Percentiles rank a stretch among this genome's conserved stretches.
phyloP scores from a whole-genome alignment of 2,113 vertebrate genomes.

The Hippolais icterina region DNA sequence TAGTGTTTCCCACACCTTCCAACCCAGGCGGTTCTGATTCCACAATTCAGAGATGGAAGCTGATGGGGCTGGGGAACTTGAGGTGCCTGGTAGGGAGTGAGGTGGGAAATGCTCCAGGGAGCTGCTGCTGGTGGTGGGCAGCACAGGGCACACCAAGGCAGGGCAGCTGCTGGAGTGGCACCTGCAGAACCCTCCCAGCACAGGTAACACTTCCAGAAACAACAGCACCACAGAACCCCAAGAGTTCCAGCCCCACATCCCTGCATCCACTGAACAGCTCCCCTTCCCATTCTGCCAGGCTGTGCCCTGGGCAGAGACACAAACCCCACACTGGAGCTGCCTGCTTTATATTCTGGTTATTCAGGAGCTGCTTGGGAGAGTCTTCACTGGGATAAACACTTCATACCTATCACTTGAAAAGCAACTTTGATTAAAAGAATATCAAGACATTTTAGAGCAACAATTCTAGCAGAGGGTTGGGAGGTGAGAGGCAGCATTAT shows the following conservation, averaged over 20 bases:
- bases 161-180: not conserved
- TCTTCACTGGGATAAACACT: not conserved
- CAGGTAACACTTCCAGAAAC: not conserved
- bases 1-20: too few relatives aligned
- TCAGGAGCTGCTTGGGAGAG: not conserved
- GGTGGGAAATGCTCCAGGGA: not conserved
- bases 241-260: not conserved
- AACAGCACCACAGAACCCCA: not conserved
- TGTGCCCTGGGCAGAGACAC: not conserved
- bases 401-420: not conserved
- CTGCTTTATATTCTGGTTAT: not conserved
- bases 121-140: not conserved
- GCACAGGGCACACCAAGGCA: not conserved
- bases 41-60: not conserved
- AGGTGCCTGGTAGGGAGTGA: not conserved
- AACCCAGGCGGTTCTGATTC: fast-evolving
- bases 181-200: not conserved
- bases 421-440: not conserved
- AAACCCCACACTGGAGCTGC: fast-evolving
- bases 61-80: fast-evolving
- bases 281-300: not conserved
- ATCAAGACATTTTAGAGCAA: not conserved
- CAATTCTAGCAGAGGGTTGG: not conserved
- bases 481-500: not conserved
- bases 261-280: not conserved